Percentiles rank a stretch among this genome's conserved stretches.
Conservation (phyloP, 2,113 vertebrate genomes). For the Australoheros scitulus region DNA sequence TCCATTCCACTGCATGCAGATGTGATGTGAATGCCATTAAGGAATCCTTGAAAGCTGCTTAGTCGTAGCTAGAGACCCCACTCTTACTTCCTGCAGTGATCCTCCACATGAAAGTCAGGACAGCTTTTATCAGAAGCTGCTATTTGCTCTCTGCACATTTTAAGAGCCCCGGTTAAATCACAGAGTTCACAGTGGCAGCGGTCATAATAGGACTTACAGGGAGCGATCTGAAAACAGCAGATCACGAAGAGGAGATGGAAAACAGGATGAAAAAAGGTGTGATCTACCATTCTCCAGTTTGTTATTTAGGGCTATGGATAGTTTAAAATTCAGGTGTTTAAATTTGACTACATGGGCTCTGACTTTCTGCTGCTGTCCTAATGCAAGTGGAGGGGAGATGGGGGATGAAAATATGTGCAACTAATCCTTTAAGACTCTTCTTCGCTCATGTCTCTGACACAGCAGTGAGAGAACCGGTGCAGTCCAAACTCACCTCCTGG, state of each 20-base stretch:
- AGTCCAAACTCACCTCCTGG: slow-evolving; percentile 75
- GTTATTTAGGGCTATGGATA: neutral
- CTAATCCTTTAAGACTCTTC: neutral
- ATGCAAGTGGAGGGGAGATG: neutral
- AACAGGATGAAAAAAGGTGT: neutral
- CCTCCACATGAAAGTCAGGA: neutral
- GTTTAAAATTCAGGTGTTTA: neutral
- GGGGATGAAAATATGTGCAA: neutral
- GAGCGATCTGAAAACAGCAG: neutral
- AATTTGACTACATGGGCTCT: neutral
- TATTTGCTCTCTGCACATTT: neutral
- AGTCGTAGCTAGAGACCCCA: neutral
- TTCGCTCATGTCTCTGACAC: neutral
- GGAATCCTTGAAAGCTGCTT: neutral
- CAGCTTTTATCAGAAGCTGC: neutral
- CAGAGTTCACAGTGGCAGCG: neutral
- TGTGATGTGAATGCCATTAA: too few relatives aligned
- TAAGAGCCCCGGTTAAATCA: neutral
- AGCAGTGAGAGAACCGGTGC: neutral
- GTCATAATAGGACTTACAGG: neutral
- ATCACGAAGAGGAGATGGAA: neutral
- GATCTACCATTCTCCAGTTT: neutral
- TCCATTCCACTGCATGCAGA: too few relatives aligned
- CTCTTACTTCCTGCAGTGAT: neutral
- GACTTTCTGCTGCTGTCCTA: neutral